Evolutionary conservation across 2,113 vertebrate species (phyloP).

Genomic region (Hippocampus comes): DNA sequence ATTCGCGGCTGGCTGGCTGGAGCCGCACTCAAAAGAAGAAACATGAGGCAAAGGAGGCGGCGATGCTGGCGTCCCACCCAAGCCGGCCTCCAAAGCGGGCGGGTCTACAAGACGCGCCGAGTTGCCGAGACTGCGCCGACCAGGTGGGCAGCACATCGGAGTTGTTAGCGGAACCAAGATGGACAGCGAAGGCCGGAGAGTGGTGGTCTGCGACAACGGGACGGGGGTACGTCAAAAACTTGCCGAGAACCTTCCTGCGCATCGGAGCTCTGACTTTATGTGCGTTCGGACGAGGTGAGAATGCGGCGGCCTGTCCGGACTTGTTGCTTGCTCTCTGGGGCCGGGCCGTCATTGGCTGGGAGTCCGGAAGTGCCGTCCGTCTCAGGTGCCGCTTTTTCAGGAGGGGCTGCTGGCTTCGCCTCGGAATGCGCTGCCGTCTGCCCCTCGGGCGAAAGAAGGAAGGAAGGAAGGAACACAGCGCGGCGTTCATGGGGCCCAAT

Average conservation of each 20-base stretch:
- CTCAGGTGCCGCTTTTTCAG: background rate
- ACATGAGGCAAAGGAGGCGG: background rate
- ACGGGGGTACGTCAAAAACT: constrained; percentile 83
- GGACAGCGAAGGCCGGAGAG: constrained; percentile 89
- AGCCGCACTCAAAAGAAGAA: background rate
- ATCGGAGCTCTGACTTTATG: background rate
- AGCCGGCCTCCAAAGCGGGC: background rate
- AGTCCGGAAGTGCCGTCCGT: constrained; percentile 45
- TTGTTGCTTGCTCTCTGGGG: constrained; percentile 47
- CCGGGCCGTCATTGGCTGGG: constrained; percentile 50
- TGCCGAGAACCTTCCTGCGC: background rate
- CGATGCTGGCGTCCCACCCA: background rate
- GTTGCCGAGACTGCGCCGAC: background rate
- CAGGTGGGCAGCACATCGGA: background rate
- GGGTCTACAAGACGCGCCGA: background rate
- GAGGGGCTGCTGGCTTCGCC: background rate
- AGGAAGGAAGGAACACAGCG: constrained; percentile 43
- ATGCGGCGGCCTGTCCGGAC: constrained; percentile 56
- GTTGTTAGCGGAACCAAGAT: constrained; percentile 51
- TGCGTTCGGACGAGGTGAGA: background rate
- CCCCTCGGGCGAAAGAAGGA: constrained; percentile 57
- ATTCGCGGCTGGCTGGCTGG: too few species aligned
- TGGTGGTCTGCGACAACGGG: constrained; percentile 94
- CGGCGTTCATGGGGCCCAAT: background rate
- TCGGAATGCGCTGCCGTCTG: constrained; percentile 22